phyloP scores from a whole-genome alignment of 1,140 invertebrate genomes.

The Bombus superbus region DNA sequence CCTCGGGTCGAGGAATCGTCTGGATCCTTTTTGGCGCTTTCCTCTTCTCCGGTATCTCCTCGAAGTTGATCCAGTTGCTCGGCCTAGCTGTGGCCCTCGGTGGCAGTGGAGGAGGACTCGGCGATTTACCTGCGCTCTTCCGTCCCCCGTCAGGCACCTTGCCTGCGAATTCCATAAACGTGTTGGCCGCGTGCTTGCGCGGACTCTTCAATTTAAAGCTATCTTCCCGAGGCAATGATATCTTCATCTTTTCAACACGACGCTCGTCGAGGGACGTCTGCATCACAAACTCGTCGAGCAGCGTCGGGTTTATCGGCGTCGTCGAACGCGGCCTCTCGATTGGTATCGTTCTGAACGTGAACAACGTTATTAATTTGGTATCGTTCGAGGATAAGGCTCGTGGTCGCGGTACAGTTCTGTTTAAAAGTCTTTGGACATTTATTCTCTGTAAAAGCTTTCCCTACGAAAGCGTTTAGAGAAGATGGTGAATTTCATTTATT shows the following conservation, averaged over 20 bases:
- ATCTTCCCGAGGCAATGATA: conserved; percentile 87
- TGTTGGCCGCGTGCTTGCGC: conserved; percentile 72
- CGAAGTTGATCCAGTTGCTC: conserved; percentile 92
- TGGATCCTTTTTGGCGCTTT: conserved; percentile 91
- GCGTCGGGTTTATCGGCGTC: conserved; percentile 90
- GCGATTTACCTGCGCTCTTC: conserved; percentile 68
- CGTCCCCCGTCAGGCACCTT: conserved; percentile 68
- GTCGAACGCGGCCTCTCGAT: conserved; percentile 94
- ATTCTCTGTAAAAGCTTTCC: too few relatives aligned
- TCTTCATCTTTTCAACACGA: conserved; percentile 86
- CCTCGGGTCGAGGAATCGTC: conserved; percentile 85
- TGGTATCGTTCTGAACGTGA: conserved; percentile 88
- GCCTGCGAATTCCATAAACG: conserved; percentile 79
- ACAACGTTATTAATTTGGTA: background rate
- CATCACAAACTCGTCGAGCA: conserved; percentile 88
- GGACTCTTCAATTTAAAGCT: conserved; percentile 80
- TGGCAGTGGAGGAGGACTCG: conserved; percentile 81
- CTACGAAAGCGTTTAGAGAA: too few relatives aligned
- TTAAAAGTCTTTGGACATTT: too few relatives aligned
- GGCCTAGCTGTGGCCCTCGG: conserved; percentile 77
- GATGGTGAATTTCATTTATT: too few relatives aligned
- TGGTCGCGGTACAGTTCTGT: too few relatives aligned
- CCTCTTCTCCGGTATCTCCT: conserved; percentile 91
- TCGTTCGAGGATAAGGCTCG: too few relatives aligned
- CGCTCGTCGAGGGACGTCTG: conserved; percentile 77